Conservation (phyloP, 2,113 vertebrate species). For the Notothenia coriiceps region DNA sequence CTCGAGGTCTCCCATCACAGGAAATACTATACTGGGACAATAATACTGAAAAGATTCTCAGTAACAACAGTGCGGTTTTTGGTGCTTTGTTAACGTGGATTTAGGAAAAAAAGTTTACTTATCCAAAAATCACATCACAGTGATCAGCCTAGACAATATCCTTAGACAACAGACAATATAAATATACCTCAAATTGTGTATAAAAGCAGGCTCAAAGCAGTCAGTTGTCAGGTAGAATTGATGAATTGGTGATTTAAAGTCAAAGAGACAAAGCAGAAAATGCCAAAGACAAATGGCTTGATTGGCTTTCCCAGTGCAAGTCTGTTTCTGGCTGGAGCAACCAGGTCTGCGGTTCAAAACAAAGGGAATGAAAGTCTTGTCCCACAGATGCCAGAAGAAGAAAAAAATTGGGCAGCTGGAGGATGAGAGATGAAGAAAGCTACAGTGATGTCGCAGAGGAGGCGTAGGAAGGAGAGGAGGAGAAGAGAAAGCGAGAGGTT, state of each 20-base stretch:
- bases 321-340: conserved; percentile 42
- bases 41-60: conserved; percentile 6
- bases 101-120: conserved; percentile 23
- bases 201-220: conserved; percentile 66
- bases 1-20: conserved; percentile 51
- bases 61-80: conserved; percentile 35
- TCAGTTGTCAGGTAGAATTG: conserved; percentile 17
- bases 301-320: conserved; percentile 59
- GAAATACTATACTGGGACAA: conserved; percentile 49
- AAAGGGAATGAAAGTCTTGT: conserved; percentile 46
- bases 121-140: conserved; percentile 53
- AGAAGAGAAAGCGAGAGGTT: conserved; percentile 67
- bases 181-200: conserved; percentile 61
- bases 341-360: conserved; percentile 24
- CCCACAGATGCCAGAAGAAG: conserved; percentile 42
- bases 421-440: conserved; percentile 74
- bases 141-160: conserved; percentile 44
- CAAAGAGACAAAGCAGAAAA: conserved; percentile 45
- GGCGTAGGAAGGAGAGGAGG: conserved; percentile 57
- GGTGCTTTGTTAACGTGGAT: conserved; percentile 26
- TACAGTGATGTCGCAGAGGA: conserved; percentile 67
- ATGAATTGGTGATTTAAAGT: conserved; percentile 27
- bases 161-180: conserved; percentile 46
- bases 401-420: conserved; percentile 42
- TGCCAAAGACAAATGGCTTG: conserved; percentile 26